Conservation (phyloP, 2,888 invertebrate genomes). For the Plusia festucae region DNA sequence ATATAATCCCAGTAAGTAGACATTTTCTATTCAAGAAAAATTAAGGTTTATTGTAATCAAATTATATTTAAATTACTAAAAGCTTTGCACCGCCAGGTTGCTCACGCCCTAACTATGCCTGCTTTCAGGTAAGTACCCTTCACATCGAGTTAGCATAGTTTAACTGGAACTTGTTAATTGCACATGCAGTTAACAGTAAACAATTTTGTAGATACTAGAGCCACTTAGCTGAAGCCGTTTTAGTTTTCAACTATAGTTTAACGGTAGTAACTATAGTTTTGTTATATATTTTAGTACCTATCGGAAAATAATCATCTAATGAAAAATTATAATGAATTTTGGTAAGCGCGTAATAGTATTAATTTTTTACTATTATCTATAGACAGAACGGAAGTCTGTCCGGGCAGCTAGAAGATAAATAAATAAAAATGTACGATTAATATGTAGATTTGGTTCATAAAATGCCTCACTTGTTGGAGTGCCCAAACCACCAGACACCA, state of each 20-base stretch:
- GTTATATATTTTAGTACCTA: background rate
- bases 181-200: constrained; percentile 4
- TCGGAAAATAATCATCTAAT: no score
- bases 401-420: no score
- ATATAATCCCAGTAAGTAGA: no score
- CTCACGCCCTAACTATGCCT: background rate
- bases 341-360: no score
- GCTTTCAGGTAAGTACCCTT: constrained; percentile 2
- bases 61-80: background rate
- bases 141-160: constrained; percentile 6
- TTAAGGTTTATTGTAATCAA: background rate
- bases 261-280: no score
- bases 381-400: no score
- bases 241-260: background rate
- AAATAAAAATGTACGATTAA: no score
- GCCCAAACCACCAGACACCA: no score
- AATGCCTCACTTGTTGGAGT: no score
- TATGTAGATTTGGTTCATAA: no score
- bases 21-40: background rate
- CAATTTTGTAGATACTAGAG: constrained; percentile 5
- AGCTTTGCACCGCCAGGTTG: background rate
- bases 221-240: background rate
- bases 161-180: constrained; percentile 7
- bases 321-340: no score
- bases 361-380: no score